Evolutionary conservation across 2,797 vertebrate species (phyloP), one percentile per base, ranked within the genome.

Genomic region (Periparus ater): DNA sequence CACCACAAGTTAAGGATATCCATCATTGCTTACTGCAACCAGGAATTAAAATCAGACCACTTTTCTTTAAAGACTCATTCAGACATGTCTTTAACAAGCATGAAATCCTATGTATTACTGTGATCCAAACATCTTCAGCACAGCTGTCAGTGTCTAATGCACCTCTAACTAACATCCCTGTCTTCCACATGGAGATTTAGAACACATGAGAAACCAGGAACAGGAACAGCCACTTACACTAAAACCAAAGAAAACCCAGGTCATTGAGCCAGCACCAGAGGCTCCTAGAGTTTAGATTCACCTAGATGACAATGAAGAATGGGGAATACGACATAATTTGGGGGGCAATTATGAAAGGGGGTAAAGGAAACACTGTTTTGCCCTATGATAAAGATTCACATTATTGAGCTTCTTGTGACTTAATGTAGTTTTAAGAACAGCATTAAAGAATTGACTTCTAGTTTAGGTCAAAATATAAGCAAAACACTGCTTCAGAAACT

Each of bases 361-460:
- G 11, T 36, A 30, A 45, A 77, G 73, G 65, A 85, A 94, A 85
- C 12, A 61, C 30, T 73, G 20, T 48, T 83, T 50, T 79, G 53
- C 23, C 53, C 30, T 83, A 8, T 0, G 26, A 55, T 65, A 58
- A 79, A 29, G 4, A 79, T 13, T 77, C 53, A 58, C 27, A 23
- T 82, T 88, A 78, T 27, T 67, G 79, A 90, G 86, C 67, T 77
- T 71, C 77, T 93, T 89, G 91, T 77, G 74, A 91, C 80, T 58
- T 79, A 47, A 38, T 10, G 26, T 25, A 9, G 40, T 45, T 72
- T 91, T 42, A 82, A 62, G 26, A 86, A 36, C 0, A 92, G 50
- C 32, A 68, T 62, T 72, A 47, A 22, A 78, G 34, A 81, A 84
- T 51, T 26, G 30, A 20, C 36, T 70, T 88, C 36, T 27, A 48